Conservation (phyloP, 2,797 vertebrate genomes). For the Neoniphon sammara region DNA sequence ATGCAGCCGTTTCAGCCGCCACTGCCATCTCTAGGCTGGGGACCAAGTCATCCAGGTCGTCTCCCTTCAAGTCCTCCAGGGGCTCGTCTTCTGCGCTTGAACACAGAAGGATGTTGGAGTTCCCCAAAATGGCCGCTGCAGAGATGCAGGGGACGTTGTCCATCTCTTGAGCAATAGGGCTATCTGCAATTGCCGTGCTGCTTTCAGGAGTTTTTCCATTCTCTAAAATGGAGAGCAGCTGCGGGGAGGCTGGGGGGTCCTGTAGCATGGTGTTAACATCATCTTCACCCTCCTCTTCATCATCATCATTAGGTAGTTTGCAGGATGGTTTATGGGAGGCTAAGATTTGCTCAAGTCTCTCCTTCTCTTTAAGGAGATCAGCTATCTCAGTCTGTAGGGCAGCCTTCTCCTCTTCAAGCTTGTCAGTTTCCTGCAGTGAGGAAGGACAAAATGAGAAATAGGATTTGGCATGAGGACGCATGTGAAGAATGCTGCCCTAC, state of each 20-base stretch:
- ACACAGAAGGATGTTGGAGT: conserved; percentile 85
- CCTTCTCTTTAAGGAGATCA: conserved; percentile 93
- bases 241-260: conserved; percentile 79
- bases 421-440: conserved; percentile 89
- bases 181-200: conserved; percentile 48
- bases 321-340: conserved; percentile 90
- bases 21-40: conserved; percentile 78
- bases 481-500: not conserved
- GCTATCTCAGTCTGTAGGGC: conserved; percentile 91
- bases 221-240: conserved; percentile 72
- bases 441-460: not conserved
- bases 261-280: conserved; percentile 84
- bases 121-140: conserved; percentile 79
- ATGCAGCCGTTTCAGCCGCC: conserved; percentile 85
- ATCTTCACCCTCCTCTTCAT: conserved; percentile 51
- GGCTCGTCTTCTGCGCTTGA: conserved; percentile 85
- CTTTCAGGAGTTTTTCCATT: conserved; percentile 64
- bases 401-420: conserved; percentile 92
- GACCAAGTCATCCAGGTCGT: conserved; percentile 88
- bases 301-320: conserved; percentile 79
- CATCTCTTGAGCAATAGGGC: conserved; percentile 73
- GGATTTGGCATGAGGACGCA: not conserved
- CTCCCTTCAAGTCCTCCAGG: conserved; percentile 84
- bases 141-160: conserved; percentile 69
- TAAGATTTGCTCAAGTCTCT: conserved; percentile 92